These are phyloP conservation scores for Sphaerolaimus hirsutus DNA, from an alignment of 2,888 invertebrate genomes.

Conservation along the genomic window DNA sequence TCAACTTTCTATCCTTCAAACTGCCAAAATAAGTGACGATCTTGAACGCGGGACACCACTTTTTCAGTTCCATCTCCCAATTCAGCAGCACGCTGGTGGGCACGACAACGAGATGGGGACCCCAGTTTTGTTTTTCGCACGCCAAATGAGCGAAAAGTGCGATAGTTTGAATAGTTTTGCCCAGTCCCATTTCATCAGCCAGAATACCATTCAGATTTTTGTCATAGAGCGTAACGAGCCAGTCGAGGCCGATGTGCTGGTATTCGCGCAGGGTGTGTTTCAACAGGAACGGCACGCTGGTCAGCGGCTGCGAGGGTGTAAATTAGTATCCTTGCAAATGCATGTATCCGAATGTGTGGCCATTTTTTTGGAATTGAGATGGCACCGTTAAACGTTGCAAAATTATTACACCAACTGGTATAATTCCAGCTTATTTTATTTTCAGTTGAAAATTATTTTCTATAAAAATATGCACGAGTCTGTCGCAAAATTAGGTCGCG, in stretches of 20 bases:
- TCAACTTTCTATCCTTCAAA: constrained; percentile 56
- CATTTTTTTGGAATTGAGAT: too few relatives aligned
- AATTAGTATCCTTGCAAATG: too few relatives aligned
- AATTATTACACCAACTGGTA: too few relatives aligned
- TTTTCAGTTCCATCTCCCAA: constrained; percentile 99
- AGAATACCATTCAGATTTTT: constrained; percentile 79
- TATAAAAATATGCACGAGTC: too few relatives aligned
- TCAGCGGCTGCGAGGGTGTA: constrained; percentile 55
- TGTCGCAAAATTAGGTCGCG: too few relatives aligned
- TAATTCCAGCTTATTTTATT: too few relatives aligned
- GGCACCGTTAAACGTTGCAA: too few relatives aligned
- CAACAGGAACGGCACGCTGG: constrained; percentile 70
- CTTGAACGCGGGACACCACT: constrained; percentile 98
- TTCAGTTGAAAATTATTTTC: too few relatives aligned
- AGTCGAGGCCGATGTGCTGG: constrained; percentile 86
- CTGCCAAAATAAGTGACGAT: constrained; percentile 91
- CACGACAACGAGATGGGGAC: constrained; percentile 91
- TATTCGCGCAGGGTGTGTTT: constrained; percentile 74
- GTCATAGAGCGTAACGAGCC: constrained; percentile 85
- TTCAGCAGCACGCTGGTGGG: constrained; percentile 98
- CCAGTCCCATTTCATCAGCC: constrained; percentile 34
- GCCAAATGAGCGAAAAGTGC: constrained; percentile 76
- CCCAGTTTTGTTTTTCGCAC: constrained; percentile 75
- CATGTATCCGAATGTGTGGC: too few relatives aligned
- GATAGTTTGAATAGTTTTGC: constrained; percentile 89